Evolutionary conservation across 2,888 invertebrate species (phyloP).

Genomic region (Athalia rosae): DNA sequence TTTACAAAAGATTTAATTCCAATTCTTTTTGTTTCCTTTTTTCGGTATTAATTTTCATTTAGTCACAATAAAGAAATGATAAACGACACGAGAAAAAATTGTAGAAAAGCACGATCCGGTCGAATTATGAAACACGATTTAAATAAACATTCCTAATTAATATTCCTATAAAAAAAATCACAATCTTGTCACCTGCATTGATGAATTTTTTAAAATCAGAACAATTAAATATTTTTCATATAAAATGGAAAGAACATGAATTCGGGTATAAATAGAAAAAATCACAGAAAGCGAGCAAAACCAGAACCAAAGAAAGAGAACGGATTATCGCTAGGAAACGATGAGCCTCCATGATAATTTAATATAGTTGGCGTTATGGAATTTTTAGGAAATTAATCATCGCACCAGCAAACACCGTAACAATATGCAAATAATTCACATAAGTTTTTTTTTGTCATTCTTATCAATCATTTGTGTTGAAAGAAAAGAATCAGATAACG

Average conservation of each 20-base stretch:
- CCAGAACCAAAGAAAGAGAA: background rate
- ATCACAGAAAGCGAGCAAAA: background rate
- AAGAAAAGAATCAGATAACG: too few species aligned
- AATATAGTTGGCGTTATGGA: conserved; percentile 9
- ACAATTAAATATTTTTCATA: too few species aligned
- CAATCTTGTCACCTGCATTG: background rate
- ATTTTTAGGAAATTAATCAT: background rate
- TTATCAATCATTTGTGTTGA: too few species aligned
- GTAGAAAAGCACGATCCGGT: conserved; percentile 8
- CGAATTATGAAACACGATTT: conserved; percentile 27
- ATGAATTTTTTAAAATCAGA: too few species aligned
- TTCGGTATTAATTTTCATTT: too few species aligned
- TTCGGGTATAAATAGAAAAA: background rate
- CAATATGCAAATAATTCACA: too few species aligned
- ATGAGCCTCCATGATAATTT: conserved; percentile 47
- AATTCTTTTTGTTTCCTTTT: too few species aligned
- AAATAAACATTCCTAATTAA: conserved; percentile 42
- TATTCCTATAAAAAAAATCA: conserved; percentile 31
- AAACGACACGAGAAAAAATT: background rate
- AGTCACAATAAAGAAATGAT: background rate
- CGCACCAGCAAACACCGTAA: conserved; percentile 1
- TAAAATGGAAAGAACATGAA: background rate
- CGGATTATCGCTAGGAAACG: conserved; percentile 41
- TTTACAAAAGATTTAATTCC: too few species aligned
- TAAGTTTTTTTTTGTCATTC: too few species aligned